A percentile compares a stretch with the other conserved stretches of the same genome.
These are phyloP conservation scores for Kradibia gibbosae DNA, from an alignment of 1,140 invertebrate genomes.

Conservation along the genomic window DNA sequence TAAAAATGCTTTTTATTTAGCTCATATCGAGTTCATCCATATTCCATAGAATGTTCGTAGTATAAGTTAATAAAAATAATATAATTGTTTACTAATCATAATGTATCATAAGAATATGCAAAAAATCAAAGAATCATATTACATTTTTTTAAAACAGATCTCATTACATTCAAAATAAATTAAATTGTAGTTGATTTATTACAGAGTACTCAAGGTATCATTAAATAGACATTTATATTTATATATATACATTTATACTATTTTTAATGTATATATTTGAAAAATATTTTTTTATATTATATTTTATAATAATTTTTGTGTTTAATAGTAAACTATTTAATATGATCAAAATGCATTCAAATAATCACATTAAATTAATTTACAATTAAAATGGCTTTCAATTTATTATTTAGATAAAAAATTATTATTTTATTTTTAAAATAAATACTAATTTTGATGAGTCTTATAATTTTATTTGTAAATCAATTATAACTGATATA, in stretches of 20 bases:
- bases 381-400: too few species aligned
- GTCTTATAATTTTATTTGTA: background rate
- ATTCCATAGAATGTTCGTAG: too few species aligned
- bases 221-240: background rate
- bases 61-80: background rate
- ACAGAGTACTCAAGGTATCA: background rate
- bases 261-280: background rate
- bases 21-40: too few species aligned
- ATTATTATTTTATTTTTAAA: constrained; percentile 1
- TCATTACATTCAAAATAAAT: background rate
- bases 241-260: background rate
- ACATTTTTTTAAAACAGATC: too few species aligned
- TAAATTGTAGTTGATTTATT: background rate
- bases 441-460: background rate
- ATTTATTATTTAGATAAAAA: too few species aligned
- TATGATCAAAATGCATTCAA: too few species aligned
- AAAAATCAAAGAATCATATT: too few species aligned
- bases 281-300: background rate
- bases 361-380: too few species aligned
- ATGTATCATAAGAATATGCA: too few species aligned
- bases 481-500: background rate
- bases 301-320: too few species aligned
- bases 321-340: too few species aligned
- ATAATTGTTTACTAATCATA: background rate
- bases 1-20: too few species aligned